Conservation (phyloP, 1,140 invertebrate genomes). For the Chrysomallon squamiferum region DNA sequence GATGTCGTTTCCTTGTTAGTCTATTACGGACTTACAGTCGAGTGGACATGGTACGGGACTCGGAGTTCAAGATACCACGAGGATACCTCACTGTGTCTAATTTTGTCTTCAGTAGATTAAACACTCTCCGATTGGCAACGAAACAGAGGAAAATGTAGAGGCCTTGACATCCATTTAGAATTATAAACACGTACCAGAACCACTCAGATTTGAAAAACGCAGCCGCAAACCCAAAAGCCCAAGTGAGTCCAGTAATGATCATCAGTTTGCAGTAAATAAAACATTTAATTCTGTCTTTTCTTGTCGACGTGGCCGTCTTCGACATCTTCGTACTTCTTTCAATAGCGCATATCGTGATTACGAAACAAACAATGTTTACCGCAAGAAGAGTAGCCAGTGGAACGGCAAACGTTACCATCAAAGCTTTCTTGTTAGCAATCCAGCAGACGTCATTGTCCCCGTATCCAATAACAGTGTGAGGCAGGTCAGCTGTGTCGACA, state of each 20-base stretch:
- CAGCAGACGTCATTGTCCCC: neutral
- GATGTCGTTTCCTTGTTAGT: too few species aligned
- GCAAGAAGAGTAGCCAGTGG: neutral
- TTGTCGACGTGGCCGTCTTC: neutral
- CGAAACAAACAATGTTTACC: neutral
- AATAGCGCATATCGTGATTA: neutral
- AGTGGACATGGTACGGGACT: too few species aligned
- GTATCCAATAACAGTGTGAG: neutral
- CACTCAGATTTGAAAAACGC: neutral
- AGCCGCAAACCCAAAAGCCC: neutral
- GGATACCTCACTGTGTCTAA: neutral
- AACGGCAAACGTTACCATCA: neutral
- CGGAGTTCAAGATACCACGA: too few species aligned
- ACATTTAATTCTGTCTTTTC: neutral
- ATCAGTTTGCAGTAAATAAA: neutral
- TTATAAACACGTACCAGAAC: neutral
- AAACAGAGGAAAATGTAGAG: slow-evolving; percentile 5
- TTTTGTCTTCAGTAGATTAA: neutral
- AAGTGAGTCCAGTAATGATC: neutral
- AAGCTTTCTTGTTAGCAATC: neutral
- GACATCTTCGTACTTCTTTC: neutral
- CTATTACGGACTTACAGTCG: too few species aligned
- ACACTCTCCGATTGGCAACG: neutral
- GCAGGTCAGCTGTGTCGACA: neutral
- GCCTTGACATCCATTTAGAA: neutral